Conservation (phyloP, 2,113 vertebrate species). For the Lynx canadensis region DNA sequence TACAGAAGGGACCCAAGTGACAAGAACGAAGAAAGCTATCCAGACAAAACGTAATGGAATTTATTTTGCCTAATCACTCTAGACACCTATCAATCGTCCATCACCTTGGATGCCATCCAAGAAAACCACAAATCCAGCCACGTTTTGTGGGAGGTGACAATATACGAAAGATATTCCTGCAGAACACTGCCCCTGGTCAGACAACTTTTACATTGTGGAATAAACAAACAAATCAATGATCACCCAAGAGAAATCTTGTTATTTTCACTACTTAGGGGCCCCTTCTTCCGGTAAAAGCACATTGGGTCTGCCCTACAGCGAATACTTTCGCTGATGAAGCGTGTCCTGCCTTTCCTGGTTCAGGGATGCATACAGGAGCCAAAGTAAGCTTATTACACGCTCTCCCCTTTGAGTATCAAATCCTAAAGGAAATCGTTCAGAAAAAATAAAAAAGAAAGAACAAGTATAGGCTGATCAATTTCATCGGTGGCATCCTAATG, state of each 20-base stretch:
- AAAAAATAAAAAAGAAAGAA: not conserved
- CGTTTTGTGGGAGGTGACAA: not conserved
- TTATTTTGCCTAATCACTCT: not conserved
- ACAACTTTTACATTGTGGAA: not conserved
- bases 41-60: not conserved
- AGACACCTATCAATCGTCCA: not conserved
- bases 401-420: not conserved
- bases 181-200: not conserved
- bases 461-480: too few species aligned
- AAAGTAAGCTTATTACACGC: not conserved
- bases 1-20: not conserved
- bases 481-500: not conserved
- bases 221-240: not conserved
- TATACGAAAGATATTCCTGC: not conserved
- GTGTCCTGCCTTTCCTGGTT: not conserved
- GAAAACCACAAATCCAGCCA: not conserved
- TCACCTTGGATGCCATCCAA: not conserved
- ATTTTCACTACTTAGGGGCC: not conserved
- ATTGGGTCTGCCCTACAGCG: not conserved
- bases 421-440: not conserved
- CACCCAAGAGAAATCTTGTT: not conserved
- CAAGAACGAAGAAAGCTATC: not conserved
- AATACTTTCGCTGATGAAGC: not conserved
- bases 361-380: not conserved
- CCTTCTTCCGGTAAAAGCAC: not conserved